Evolutionary conservation across 1,140 invertebrate genomes (phyloP).

Genomic region (Drosophila nikananu): DNA sequence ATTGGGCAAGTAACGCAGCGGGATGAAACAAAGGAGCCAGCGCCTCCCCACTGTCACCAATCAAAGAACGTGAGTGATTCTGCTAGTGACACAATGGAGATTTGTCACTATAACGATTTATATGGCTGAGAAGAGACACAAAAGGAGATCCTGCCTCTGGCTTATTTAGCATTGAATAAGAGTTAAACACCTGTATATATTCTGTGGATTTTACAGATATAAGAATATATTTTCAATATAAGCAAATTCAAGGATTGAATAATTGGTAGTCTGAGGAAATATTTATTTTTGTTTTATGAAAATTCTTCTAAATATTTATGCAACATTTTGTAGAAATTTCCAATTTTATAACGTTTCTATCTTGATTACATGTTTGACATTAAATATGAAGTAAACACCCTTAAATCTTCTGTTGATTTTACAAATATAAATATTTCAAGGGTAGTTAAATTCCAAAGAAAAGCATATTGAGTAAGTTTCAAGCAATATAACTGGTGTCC

Average conservation of each 20-base stretch:
- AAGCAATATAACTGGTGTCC: neutral
- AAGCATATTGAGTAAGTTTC: neutral
- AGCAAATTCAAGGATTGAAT: neutral
- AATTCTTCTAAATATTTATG: too few species aligned
- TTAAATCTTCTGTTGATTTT: too few species aligned
- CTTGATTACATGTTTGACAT: too few species aligned
- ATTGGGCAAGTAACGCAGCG: conserved; percentile 16
- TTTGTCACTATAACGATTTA: conserved; percentile 17
- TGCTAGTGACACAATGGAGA: conserved; percentile 24
- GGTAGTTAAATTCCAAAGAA: neutral
- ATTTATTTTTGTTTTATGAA: too few species aligned
- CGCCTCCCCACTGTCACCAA: conserved; percentile 41
- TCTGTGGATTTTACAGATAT: neutral
- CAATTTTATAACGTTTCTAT: too few species aligned
- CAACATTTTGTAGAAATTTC: too few species aligned
- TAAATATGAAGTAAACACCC: too few species aligned
- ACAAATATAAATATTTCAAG: too few species aligned
- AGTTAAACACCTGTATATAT: conserved; percentile 1
- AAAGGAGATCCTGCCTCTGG: neutral
- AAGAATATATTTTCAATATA: neutral
- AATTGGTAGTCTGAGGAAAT: neutral
- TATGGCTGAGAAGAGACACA: conserved; percentile 2
- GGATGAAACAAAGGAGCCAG: conserved; percentile 4
- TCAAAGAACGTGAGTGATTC: conserved; percentile 36
- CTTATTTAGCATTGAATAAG: neutral